These are phyloP conservation scores for Panurus biarmicus DNA, from an alignment of 2,113 vertebrate genomes.

Conservation along the genomic window DNA sequence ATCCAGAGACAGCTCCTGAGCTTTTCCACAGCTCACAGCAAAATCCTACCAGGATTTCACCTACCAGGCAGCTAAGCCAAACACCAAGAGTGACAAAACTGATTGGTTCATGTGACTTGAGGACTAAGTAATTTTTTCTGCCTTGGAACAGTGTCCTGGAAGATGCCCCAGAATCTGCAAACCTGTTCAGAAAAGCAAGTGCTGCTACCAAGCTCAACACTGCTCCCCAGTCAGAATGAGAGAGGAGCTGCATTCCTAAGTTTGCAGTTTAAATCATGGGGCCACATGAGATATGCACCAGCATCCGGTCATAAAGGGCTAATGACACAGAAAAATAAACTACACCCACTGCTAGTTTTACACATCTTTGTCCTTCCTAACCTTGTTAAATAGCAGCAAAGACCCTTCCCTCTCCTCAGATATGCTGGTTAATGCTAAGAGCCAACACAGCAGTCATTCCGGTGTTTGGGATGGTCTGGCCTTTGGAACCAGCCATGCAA, in stretches of 20 bases:
- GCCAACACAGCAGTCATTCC: neutral
- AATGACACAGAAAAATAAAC: slow-evolving; percentile 20
- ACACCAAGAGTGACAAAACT: neutral
- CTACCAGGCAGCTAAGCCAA: neutral
- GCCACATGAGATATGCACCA: neutral
- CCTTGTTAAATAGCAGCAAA: neutral
- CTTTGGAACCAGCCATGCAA: neutral
- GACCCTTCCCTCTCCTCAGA: neutral
- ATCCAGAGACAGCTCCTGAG: neutral
- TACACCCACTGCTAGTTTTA: neutral
- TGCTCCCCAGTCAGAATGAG: neutral
- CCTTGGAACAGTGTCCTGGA: neutral
- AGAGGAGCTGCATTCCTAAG: neutral
- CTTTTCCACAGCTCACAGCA: neutral
- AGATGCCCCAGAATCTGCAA: neutral
- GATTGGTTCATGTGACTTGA: neutral
- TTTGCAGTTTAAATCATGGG: neutral
- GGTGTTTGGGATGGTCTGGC: neutral
- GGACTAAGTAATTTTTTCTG: neutral
- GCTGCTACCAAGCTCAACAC: neutral
- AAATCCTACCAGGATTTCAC: neutral
- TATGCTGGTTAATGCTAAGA: neutral
- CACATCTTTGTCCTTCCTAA: neutral
- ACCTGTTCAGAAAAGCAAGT: neutral
- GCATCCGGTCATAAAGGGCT: neutral